Base-by-base conservation (phyloP, 2,888 invertebrate species). In the Ochlodes sylvanus region DNA sequence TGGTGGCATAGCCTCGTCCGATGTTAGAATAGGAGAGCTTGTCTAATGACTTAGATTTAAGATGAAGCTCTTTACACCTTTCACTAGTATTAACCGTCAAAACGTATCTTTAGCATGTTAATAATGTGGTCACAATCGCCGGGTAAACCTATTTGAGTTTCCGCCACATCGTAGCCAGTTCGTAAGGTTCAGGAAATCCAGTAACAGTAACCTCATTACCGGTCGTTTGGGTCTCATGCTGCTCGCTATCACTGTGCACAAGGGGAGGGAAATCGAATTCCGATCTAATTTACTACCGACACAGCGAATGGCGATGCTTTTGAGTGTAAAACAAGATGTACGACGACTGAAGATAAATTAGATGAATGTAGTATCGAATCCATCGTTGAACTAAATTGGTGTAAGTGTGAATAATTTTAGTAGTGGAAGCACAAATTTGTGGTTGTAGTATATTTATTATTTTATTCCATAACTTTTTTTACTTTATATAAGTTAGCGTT, bases 181-280 rank as follows among this genome's bases (percentile, higher is more conserved):
- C 12, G 19, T 12, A 19, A 50, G 50, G 21, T 52, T 27, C 52
- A 21, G 52, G 54, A 63, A 44, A 42, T 44, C 32, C 63, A 44
- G 19, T 50, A 17, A 14, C 52, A 14, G 52, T 63, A 63, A 63
- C 32, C 32, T 55, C 15, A 55, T 63, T 63, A 63, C 63, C 63
- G 55, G 44, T 17, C 63, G 55, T 55, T 63, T 60, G 44, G 55
- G 55, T 55, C 15, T 15, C 55, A 52, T 27, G 52, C 55, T 44
- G 63, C 19, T 63, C 15, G 38, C 34, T 34, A 9, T 19, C 34
- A 50, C 34, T 38, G 41, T 44, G 0, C 50, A 32, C 38, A 38
- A 38, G 9, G 34, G 17, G 42, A 19, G 34, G 56, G 64, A 57
- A 57, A 64, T 64, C 50, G 38, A 47, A 50, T 64, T 54, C 47